Base-by-base conservation (phyloP, 2,888 invertebrate genomes). In the Cheilosia grossa region DNA sequence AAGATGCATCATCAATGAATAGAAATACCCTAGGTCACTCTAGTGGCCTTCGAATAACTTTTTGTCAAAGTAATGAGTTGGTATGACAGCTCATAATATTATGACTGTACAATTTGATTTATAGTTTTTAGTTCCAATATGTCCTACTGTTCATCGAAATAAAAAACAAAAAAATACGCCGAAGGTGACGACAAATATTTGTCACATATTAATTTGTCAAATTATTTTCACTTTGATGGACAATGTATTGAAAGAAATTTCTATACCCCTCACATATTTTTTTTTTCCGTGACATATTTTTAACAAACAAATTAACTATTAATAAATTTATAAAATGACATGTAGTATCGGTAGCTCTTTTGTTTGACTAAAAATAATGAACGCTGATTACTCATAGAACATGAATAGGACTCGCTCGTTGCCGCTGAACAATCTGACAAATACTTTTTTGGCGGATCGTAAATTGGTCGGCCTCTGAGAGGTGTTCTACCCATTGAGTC, bases 231-330 rank as follows among this genome's bases (percentile, higher is more conserved):
- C 77, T 27, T n/a, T 47, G 58, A 66, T 66, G 53, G 78, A 78
- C 64, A 78, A 40, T 33, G 42, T 59, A 64, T 70, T 72, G 64
- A 69, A 69, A 44, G 67, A 74, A 42, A 51, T 69, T 49, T 69
- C 15, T 51, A 9, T 33, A 24, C 30, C 37, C 21, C 6, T 24
- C 51, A 6, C 13, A 21, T 51, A 6, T 51, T 61, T 40, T 37
- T 44, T 30, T 30, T 30, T 51, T 44, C 44, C 13, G 51, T 44
- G 51, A 59, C 42, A 58, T 49, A 58, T 49, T 42, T 40, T 37
- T 69, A 63, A 56, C 47, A 75, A 75, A 54, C 47, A 75, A 75
- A 69, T 67, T 27, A 81, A 53, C 58, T 74, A 72, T 53, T 66
- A 42, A 67, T 67, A 72, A 58, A 58, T 37, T 4, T 37, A 37